These are phyloP conservation scores for Lophius americanus DNA, from an alignment of 2,797 vertebrate genomes.

Conservation along the genomic window DNA sequence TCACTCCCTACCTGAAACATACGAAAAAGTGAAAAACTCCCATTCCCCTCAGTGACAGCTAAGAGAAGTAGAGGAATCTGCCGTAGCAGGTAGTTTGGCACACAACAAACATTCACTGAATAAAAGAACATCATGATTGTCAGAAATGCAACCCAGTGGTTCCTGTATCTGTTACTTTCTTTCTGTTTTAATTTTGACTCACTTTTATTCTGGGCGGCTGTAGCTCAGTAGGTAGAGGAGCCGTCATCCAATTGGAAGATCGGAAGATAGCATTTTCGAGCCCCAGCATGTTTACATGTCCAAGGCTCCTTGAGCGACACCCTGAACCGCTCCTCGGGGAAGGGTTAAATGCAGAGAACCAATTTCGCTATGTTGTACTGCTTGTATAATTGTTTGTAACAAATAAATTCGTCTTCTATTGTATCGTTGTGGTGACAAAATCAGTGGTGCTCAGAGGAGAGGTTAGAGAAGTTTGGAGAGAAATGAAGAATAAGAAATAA, in stretches of 20 bases:
- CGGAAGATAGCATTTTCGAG: no score
- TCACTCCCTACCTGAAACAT: conserved; percentile 62
- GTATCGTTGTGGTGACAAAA: conserved; percentile 34
- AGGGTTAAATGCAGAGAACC: no score
- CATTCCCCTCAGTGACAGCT: conserved; percentile 57
- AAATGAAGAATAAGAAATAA: conserved; percentile 26
- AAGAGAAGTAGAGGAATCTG: conserved; percentile 38
- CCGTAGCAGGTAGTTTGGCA: conserved; percentile 66
- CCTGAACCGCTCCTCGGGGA: no score
- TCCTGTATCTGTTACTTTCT: conserved; percentile 37
- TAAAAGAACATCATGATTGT: conserved; percentile 55
- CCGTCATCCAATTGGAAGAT: no score
- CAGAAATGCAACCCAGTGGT: conserved; percentile 47
- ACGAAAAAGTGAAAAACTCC: conserved; percentile 56
- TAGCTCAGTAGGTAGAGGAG: no score
- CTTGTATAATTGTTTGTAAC: no score
- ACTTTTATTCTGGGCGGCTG: conserved; percentile 29
- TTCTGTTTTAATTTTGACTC: conserved; percentile 15
- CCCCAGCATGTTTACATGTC: no score
- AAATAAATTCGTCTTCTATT: no score
- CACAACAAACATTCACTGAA: conserved; percentile 46
- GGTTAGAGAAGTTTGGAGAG: conserved; percentile 48
- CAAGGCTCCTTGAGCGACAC: no score
- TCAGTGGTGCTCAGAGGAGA: conserved; percentile 31
- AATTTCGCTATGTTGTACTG: no score